phyloP scores from a whole-genome alignment of 2,888 invertebrate species.

The Lathronympha strigana region DNA sequence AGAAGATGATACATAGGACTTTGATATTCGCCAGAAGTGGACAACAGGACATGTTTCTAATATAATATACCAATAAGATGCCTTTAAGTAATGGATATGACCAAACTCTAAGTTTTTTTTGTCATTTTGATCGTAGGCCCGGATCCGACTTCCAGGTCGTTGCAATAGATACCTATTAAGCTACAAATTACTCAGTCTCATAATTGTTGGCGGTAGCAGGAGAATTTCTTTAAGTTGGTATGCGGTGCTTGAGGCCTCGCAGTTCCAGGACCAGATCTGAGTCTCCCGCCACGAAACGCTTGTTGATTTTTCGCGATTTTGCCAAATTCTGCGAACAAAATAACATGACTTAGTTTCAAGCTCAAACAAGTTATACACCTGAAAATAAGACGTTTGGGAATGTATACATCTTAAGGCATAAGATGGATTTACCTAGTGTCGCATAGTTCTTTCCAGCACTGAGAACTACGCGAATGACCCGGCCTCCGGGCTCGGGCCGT shows the following conservation, averaged over 20 bases:
- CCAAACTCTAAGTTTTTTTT: conserved; percentile 48
- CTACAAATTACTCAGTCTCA: conserved; percentile 83
- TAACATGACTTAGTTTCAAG: conserved; percentile 24
- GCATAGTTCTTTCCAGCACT: conserved; percentile 30
- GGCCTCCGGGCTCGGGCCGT: conserved; percentile 70
- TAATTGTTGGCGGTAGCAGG: conserved; percentile 74
- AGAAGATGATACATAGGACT: conserved; percentile 39
- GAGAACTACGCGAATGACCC: conserved; percentile 65
- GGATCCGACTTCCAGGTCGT: conserved; percentile 55
- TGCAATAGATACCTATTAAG: conserved; percentile 67
- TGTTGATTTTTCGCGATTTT: conserved; percentile 80
- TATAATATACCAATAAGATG: conserved; percentile 31
- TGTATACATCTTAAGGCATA: conserved; percentile 3
- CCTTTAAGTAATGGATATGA: conserved; percentile 38
- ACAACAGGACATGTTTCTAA: conserved; percentile 36
- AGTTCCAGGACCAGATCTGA: conserved; percentile 86
- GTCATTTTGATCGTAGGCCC: conserved; percentile 52
- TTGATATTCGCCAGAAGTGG: conserved; percentile 40
- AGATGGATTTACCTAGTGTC: conserved; percentile 21
- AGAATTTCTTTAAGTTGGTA: conserved; percentile 79
- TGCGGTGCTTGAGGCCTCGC: conserved; percentile 85
- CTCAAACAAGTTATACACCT: neutral
- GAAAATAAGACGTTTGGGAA: neutral
- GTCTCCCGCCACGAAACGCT: conserved; percentile 86
- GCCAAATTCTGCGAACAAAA: conserved; percentile 66